These are phyloP conservation scores for Plebejus anna DNA, from an alignment of 2,888 invertebrate genomes.

Conservation along the genomic window DNA sequence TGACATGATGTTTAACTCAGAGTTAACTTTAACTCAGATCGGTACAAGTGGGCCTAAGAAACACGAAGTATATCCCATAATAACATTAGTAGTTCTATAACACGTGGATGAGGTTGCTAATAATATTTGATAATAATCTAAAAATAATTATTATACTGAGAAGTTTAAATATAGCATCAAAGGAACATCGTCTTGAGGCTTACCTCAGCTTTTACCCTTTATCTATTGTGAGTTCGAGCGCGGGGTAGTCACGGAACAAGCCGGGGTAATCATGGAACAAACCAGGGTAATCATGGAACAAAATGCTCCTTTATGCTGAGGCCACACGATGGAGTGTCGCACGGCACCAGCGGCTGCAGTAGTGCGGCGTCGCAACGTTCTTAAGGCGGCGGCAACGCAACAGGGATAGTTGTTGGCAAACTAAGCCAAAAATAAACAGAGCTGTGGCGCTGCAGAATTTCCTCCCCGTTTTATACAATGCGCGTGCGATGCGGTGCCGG, in stretches of 20 bases:
- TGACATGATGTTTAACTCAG: too few relatives aligned
- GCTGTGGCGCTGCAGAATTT: too few relatives aligned
- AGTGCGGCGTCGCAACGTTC: not conserved
- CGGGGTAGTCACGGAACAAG: not conserved
- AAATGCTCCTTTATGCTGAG: not conserved
- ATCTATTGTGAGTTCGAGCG: constrained; percentile 14
- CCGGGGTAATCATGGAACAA: constrained; percentile 12
- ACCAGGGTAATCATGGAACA: not conserved
- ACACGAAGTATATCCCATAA: too few relatives aligned
- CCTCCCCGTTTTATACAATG: too few relatives aligned
- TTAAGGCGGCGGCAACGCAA: not conserved
- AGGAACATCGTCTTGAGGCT: constrained; percentile 11
- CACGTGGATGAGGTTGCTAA: too few relatives aligned
- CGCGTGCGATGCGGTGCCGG: too few relatives aligned
- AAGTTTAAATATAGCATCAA: constrained; percentile 9
- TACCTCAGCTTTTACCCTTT: constrained; percentile 5
- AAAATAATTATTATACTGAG: not conserved
- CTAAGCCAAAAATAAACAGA: too few relatives aligned
- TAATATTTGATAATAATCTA: not conserved
- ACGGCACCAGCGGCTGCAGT: not conserved
- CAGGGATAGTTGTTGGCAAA: too few relatives aligned
- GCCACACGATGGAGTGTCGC: not conserved
- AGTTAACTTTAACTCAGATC: too few relatives aligned
- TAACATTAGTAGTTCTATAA: too few relatives aligned
- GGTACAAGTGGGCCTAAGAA: too few relatives aligned